Evolutionary conservation across 1,140 invertebrate species (phyloP), one percentile per base, ranked within the genome.

Genomic region (Cyclina sinensis): DNA sequence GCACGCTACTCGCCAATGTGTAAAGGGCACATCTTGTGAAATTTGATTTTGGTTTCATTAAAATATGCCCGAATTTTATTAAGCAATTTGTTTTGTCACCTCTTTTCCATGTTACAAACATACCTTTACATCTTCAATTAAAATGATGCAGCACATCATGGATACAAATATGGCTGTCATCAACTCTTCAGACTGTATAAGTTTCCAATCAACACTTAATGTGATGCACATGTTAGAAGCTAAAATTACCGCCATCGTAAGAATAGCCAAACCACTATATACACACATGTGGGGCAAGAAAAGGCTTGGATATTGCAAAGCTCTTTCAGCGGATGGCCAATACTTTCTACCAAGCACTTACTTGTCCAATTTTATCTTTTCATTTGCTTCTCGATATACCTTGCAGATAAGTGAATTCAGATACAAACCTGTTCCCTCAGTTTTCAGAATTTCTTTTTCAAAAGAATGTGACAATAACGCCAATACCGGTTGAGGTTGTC

Each of bases 121-220:
- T 91, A 93, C 92, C 91, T 94, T 94, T 3, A 93, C 46, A 18
- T 91, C 91, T 85, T 94, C 92, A 30, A 94, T 84, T 21, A 93
- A n/a, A 24, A 93, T 21, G 32, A 91, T 48, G 3, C 91, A 93
- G 70, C 91, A 76, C 3, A 94, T 35, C 54, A 92, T 91, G 11
- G 93, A 92, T 21, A 93, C 68, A 4, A 94, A 54, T 32, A 94
- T 90, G 0, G 90, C 73, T 0, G 88, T 51, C 32, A 94, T 80
- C 93, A 92, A 94, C 57, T 90, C 90, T 43, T 92, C 88, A 7
- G 93, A 92, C 27, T 91, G 91, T 4, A 83, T 62, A 46, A 90
- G 87, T 27, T 92, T 92, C 92, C 93, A 94, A 30, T 92, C 73
- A 70, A 89, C 78, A 46, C 92, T 93, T 82, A 91, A 93, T 16